A percentile compares a stretch with the other conserved stretches of the same genome.
Conservation (phyloP, 2,888 invertebrate species). For the Lepidochitona cinerea region DNA sequence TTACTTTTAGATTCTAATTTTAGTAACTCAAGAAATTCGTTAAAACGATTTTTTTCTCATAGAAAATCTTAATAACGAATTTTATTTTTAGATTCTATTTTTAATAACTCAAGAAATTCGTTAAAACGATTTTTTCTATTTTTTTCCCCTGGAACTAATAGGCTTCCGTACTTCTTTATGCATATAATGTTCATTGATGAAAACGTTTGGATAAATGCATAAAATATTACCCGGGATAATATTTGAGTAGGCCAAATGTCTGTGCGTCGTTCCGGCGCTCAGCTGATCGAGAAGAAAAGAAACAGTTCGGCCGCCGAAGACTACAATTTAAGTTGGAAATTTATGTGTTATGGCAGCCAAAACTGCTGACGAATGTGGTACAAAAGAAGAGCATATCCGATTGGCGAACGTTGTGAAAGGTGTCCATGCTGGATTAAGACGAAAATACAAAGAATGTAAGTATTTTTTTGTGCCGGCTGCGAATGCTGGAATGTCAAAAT, state of each 20-base stretch:
- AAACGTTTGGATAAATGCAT: too few relatives aligned
- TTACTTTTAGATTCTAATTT: too few relatives aligned
- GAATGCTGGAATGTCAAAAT: too few relatives aligned
- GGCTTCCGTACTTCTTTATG: too few relatives aligned
- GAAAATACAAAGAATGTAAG: constrained; percentile 46
- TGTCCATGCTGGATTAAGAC: constrained; percentile 62
- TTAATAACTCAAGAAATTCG: too few relatives aligned
- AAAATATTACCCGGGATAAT: not conserved
- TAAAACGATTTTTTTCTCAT: too few relatives aligned
- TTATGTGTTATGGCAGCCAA: constrained; percentile 1
- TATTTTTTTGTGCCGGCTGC: not conserved
- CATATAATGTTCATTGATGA: too few relatives aligned
- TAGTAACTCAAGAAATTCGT: too few relatives aligned
- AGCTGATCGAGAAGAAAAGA: not conserved
- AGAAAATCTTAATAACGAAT: too few relatives aligned
- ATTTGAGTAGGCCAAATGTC: not conserved
- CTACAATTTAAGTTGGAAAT: not conserved
- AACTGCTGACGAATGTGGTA: not conserved
- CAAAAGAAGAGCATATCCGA: constrained; percentile 46
- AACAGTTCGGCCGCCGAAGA: not conserved
- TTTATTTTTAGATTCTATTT: too few relatives aligned
- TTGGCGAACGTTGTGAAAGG: constrained; percentile 62
- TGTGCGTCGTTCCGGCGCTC: constrained; percentile 3
- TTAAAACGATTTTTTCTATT: too few relatives aligned
- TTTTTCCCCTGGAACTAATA: too few relatives aligned